Base-by-base conservation (phyloP, 2,797 vertebrate genomes). In the Pogoniulus pusillus region DNA sequence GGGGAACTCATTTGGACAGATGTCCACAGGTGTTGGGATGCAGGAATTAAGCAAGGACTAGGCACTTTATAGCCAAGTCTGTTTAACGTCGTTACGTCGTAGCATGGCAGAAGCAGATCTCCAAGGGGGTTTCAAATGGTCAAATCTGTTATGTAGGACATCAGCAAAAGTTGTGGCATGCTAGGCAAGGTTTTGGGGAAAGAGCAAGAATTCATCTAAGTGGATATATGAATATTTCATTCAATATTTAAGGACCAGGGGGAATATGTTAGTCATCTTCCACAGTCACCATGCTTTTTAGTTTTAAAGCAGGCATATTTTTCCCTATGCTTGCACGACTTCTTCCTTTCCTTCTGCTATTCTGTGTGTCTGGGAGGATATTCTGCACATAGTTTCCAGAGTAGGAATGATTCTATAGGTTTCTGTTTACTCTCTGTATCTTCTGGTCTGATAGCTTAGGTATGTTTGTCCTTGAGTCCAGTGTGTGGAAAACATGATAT, bases 11-110 rank as follows among this genome's bases (percentile, higher is more conserved):
- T 10, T 7, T 75, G 66, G 62, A 30, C n/a, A 63, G 43, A 47
- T 34, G 10, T 19, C n/a, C 27, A 6, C 22, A 70, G 57, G 15
- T 63, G 18, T 9, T 66, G 37, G 63, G 55, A 35, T 35, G 24
- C 57, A 57, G 32, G 19, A 54, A 10, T 9, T 18, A 29, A 29
- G 12, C 15, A 43, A 57, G 76, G 7, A 68, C 35, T 60, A 0
- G 68, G 49, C 5, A 4, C 23, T 60, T 68, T 13, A 34, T 30
- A 54, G 72, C 22, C 14, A 29, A 55, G 18, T 11, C 19, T 16
- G 16, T 55, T 5, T 71, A 55, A 34, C 10, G 39, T 11, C 0
- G 0, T 32, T 47, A 53, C 79, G 57, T 7, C 53, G 19, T 9
- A 49, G 17, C 51, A 4, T 1, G 12, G 59, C 49, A 81, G 89